phyloP scores from a whole-genome alignment of 2,797 vertebrate species.

The Carcharodon carcharias region DNA sequence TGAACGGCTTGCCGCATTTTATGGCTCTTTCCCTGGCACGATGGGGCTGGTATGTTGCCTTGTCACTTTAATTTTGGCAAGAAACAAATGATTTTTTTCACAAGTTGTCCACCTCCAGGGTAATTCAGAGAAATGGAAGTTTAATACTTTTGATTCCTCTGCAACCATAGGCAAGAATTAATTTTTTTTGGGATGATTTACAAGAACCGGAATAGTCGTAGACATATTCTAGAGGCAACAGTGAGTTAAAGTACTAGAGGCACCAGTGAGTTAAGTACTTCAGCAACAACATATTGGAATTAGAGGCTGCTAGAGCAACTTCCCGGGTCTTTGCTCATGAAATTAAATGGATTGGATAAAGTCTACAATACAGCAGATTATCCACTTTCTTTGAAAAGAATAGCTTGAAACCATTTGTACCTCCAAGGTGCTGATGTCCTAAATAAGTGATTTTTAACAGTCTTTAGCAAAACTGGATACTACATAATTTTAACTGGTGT shows the following conservation, averaged over 20 bases:
- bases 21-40: no score
- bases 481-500: background rate
- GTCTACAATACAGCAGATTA: background rate
- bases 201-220: background rate
- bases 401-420: background rate
- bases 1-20: no score
- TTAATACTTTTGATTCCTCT: background rate
- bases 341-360: background rate
- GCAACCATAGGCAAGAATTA: background rate
- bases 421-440: background rate
- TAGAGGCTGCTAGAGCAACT: background rate
- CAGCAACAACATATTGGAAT: background rate
- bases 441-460: background rate
- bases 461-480: background rate
- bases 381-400: background rate
- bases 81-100: background rate
- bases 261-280: background rate
- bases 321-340: background rate
- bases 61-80: background rate
- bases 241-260: background rate
- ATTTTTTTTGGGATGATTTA: background rate
- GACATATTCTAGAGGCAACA: background rate
- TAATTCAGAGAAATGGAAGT: background rate
- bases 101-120: background rate
- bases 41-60: background rate